A percentile compares a stretch with the other conserved stretches of the same genome.
Conservation (phyloP, 2,113 vertebrate species). For the Clarias batrachus region DNA sequence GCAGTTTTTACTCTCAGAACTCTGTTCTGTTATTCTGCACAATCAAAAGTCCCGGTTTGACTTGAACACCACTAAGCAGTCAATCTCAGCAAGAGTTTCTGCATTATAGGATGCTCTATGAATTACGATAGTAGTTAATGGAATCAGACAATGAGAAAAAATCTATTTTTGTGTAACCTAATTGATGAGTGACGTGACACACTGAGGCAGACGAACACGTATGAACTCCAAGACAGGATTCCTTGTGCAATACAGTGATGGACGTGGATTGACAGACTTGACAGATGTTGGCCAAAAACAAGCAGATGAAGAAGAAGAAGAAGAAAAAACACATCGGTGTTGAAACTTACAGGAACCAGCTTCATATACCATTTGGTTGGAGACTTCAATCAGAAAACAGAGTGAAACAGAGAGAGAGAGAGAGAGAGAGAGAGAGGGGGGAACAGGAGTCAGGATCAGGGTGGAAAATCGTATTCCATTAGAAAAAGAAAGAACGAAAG, state of each 20-base stretch:
- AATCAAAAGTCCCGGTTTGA: no score
- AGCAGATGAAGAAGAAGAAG: conserved; percentile 52
- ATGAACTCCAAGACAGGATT: background rate
- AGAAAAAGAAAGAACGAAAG: background rate
- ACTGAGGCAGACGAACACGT: background rate
- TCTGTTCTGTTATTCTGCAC: no score
- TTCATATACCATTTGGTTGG: conserved; percentile 99
- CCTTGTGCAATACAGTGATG: background rate
- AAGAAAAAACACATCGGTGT: conserved; percentile 59
- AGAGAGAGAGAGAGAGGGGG: conserved; percentile 28
- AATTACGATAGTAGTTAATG: background rate
- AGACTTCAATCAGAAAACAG: conserved; percentile 80
- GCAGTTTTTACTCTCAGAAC: no score
- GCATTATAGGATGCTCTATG: background rate
- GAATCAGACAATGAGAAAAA: background rate
- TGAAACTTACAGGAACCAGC: conserved; percentile 98
- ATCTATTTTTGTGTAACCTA: background rate
- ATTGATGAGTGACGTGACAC: background rate
- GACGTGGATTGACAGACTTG: background rate
- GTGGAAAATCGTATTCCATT: background rate
- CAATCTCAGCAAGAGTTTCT: background rate
- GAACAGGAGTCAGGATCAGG: conserved; percentile 23
- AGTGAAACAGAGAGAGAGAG: conserved; percentile 17
- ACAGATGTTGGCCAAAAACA: conserved; percentile 40
- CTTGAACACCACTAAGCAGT: background rate